These are phyloP conservation scores for Mycetomoellerius zeteki DNA, from an alignment of 1,140 invertebrate genomes.

Conservation along the genomic window DNA sequence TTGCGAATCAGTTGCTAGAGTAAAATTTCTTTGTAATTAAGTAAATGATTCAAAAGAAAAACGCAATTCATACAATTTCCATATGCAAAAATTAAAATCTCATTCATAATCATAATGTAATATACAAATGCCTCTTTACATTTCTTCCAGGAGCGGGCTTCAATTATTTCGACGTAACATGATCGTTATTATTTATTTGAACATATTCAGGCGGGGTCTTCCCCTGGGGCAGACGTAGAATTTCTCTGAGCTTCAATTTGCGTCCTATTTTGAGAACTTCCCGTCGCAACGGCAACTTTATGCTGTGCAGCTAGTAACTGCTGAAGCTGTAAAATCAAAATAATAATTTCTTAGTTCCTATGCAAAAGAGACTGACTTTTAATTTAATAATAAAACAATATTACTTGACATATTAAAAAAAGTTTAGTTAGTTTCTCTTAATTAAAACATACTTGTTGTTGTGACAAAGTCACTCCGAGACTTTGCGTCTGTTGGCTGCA, in stretches of 20 bases:
- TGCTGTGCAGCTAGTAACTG: conserved; percentile 85
- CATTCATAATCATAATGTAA: conserved; percentile 55
- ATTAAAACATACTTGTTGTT: conserved; percentile 82
- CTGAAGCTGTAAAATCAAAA: conserved; percentile 82
- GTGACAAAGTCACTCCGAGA: conserved; percentile 84
- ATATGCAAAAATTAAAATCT: conserved; percentile 66
- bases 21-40: conserved; percentile 48
- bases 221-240: conserved; percentile 77
- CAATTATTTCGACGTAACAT: conserved; percentile 76
- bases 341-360: conserved; percentile 1
- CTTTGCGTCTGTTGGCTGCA: conserved; percentile 84
- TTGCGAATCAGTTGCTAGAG: conserved; percentile 34
- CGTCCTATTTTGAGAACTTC: conserved; percentile 81
- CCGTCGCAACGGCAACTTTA: conserved; percentile 82
- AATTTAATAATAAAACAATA: background rate
- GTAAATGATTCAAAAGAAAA: conserved; percentile 22
- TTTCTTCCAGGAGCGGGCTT: conserved; percentile 71
- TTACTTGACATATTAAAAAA: background rate
- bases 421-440: conserved; percentile 16
- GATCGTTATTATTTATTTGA: conserved; percentile 72
- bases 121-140: conserved; percentile 68
- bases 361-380: too few relatives aligned
- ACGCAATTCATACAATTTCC: conserved; percentile 62
- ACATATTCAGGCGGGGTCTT: conserved; percentile 81
- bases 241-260: conserved; percentile 83